phyloP scores from a whole-genome alignment of 2,797 vertebrate genomes.

The Acanthurus lineatus region DNA sequence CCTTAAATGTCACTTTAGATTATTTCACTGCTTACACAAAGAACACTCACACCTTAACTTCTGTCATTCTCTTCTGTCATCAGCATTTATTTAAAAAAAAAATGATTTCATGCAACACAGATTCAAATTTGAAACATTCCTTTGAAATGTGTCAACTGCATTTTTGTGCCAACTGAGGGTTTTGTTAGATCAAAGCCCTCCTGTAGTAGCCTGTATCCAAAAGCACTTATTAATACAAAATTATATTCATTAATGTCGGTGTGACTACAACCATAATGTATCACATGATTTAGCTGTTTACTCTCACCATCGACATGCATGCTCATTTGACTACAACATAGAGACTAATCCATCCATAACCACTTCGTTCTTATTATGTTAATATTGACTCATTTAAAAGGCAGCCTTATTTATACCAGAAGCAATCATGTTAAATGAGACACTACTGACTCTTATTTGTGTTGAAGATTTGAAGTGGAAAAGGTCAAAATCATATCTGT shows the following conservation, averaged over 20 bases:
- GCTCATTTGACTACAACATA: conserved; percentile 7
- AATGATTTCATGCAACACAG: too few relatives aligned
- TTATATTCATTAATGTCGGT: not conserved
- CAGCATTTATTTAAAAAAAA: too few relatives aligned
- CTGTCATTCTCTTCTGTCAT: too few relatives aligned
- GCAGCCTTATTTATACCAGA: not conserved
- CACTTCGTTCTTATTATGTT: not conserved
- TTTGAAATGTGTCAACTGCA: too few relatives aligned
- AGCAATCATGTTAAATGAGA: conserved; percentile 17
- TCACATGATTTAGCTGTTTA: not conserved
- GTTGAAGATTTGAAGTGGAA: not conserved
- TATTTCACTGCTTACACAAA: too few relatives aligned
- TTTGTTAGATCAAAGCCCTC: too few relatives aligned
- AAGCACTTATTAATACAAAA: not conserved
- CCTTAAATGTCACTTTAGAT: too few relatives aligned
- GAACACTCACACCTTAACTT: too few relatives aligned
- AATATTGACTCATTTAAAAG: not conserved
- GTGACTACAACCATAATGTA: not conserved
- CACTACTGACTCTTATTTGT: not conserved
- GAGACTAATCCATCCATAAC: not conserved
- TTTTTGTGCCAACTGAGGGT: too few relatives aligned
- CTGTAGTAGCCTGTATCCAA: too few relatives aligned
- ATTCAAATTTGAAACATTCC: too few relatives aligned
- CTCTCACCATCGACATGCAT: not conserved
- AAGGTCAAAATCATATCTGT: not conserved